Conservation (phyloP, 2,797 vertebrate genomes). For the Hapalemur alaotrensis region DNA sequence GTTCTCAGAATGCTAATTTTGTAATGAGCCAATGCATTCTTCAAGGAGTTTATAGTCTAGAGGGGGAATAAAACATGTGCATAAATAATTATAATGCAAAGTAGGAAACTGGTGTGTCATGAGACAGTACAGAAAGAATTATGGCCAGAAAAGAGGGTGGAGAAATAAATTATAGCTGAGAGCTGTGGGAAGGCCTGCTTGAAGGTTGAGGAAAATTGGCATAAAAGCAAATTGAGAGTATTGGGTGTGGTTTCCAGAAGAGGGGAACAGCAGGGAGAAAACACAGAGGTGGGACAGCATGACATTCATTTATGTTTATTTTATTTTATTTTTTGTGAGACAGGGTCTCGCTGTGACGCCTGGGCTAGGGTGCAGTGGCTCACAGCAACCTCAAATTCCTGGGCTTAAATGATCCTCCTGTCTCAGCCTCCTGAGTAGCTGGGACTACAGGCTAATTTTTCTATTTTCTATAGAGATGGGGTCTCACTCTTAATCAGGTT, state of each 20-base stretch:
- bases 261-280: not conserved
- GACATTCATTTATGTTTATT: not conserved
- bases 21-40: conserved; percentile 78
- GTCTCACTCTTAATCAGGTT: not conserved
- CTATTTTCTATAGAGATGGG: not conserved
- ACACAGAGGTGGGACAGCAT: not conserved
- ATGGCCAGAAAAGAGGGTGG: not conserved
- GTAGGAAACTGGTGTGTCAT: conserved; percentile 65
- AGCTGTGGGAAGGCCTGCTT: conserved; percentile 25
- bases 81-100: conserved; percentile 80
- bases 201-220: conserved; percentile 46
- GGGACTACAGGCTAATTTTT: not conserved
- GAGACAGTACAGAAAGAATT: conserved; percentile 63
- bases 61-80: conserved; percentile 76
- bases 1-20: conserved; percentile 79
- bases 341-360: not conserved
- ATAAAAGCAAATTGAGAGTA: not conserved
- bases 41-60: conserved; percentile 76
- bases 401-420: not conserved
- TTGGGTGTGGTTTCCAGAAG: conserved; percentile 6
- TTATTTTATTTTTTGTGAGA: not conserved
- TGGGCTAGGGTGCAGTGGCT: not conserved
- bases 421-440: not conserved
- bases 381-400: not conserved
- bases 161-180: conserved; percentile 57